Conservation (phyloP, 2,888 invertebrate genomes). For the Omphaloscelis lunosa region DNA sequence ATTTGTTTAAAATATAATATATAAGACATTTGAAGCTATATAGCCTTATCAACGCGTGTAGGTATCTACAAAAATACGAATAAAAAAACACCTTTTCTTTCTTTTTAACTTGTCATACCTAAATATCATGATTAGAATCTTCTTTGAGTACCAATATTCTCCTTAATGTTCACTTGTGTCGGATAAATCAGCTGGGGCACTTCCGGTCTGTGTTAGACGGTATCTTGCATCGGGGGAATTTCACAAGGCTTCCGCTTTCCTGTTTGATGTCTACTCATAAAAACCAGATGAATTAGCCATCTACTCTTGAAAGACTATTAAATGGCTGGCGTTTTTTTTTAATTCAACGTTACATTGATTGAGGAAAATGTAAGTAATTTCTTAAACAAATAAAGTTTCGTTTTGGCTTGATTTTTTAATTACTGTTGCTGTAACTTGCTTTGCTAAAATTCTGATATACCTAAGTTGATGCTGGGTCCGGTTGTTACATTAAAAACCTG, state of each 20-base stretch:
- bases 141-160: constrained; percentile 29
- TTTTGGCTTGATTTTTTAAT: neutral
- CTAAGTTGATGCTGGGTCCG: neutral
- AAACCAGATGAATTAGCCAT: constrained; percentile 54
- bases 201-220: constrained; percentile 49
- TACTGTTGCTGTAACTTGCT: neutral
- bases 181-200: constrained; percentile 51
- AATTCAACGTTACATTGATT: constrained; percentile 17
- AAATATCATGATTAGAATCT: constrained; percentile 24
- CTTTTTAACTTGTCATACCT: constrained; percentile 12
- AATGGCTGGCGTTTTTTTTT: constrained; percentile 1
- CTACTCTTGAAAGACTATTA: constrained; percentile 27
- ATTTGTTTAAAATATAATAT: too few relatives aligned
- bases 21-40: neutral
- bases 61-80: neutral
- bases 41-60: neutral
- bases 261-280: constrained; percentile 49
- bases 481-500: neutral
- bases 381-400: neutral
- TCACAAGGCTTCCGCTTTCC: constrained; percentile 50
- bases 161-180: constrained; percentile 52
- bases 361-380: neutral
- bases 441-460: neutral
- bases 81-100: neutral
- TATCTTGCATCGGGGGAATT: constrained; percentile 46